Base-by-base conservation (phyloP, 2,888 invertebrate species). In the Lochmaea crataegi region DNA sequence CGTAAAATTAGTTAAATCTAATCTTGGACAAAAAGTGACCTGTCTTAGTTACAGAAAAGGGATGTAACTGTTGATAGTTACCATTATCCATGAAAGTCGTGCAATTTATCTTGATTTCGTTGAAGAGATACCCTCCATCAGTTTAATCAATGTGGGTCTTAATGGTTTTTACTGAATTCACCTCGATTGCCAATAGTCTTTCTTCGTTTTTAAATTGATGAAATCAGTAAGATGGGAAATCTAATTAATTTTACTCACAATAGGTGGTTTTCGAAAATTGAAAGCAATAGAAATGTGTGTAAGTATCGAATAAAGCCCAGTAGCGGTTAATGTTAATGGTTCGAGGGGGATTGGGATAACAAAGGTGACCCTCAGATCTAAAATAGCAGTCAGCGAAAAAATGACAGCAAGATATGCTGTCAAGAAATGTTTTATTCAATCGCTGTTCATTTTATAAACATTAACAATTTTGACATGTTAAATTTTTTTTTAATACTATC, bases 21-120 rank as follows among this genome's bases (percentile, higher is more conserved):
- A 58, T 58, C 58, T 32, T 26, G 58, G 11, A 58, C 58, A 58
- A 58, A 58, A 58, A 58, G 26, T 58, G 12, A 58, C 58, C 58
- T 32, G 26, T 58, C 32, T n/a, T 32, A n/a, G 32, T 32, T 1
- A 26, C 58, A 22, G 26, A 2, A 2, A n/a, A 32, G 58, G 26
- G 58, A n/a, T 58, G 58, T 58, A 58, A 58, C 58, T 58, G 58
- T 58, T 32, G 58, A 58, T 58, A 26, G 58, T 32, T 6, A 58
- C 58, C 32, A 32, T 58, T 58, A 32, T 58, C 32, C n/a, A 32
- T 5, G 58, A 32, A 58, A 58, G 58, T 58, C 10, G 16, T 16
- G 58, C 32, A 12, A 58, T 58, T 58, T 58, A 14, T 58, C 58
- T 58, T 57, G 57, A 57, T 57, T 57, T 32, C 32, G 26, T 32